These are phyloP conservation scores for Polyommatus iphigenia DNA, from an alignment of 2,888 invertebrate genomes.

Conservation along the genomic window DNA sequence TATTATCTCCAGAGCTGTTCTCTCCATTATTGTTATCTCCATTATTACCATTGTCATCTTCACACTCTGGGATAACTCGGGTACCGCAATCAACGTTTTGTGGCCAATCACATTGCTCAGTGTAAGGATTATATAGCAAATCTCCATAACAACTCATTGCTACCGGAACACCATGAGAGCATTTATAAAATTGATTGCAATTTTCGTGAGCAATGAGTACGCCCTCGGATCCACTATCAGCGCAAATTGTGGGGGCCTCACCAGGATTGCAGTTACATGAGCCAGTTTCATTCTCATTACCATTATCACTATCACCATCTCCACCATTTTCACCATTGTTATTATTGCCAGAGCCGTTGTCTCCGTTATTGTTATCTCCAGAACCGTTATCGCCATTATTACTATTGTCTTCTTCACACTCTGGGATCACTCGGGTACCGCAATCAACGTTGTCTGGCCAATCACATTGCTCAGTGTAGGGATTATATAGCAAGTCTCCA, in stretches of 20 bases:
- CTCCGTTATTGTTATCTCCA: slow-evolving; percentile 26
- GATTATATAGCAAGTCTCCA: slow-evolving; percentile 46
- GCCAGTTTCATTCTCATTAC: slow-evolving; percentile 32
- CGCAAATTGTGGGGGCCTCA: slow-evolving; percentile 45
- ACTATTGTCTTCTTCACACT: slow-evolving; percentile 32
- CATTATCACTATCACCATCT: slow-evolving; percentile 39
- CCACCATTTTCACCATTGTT: slow-evolving; percentile 33
- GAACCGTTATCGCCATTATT: slow-evolving; percentile 32
- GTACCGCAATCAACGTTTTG: slow-evolving; percentile 47
- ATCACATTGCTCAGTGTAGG: slow-evolving; percentile 46
- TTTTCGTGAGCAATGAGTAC: slow-evolving; percentile 50
- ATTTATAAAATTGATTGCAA: slow-evolving; percentile 51
- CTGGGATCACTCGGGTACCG: slow-evolving; percentile 43
- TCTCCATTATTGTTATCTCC: slow-evolving; percentile 30
- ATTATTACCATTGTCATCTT: slow-evolving; percentile 32
- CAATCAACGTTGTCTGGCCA: slow-evolving; percentile 49
- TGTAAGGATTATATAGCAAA: slow-evolving; percentile 47
- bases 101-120: slow-evolving; percentile 50
- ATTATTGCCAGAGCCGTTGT: slow-evolving; percentile 17
- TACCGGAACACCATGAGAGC: slow-evolving; percentile 43
- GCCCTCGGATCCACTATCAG: slow-evolving; percentile 45
- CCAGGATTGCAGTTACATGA: slow-evolving; percentile 39
- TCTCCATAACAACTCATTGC: slow-evolving; percentile 42
- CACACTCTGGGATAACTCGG: slow-evolving; percentile 40
- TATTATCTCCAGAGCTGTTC: slow-evolving; percentile 32